A percentile compares a stretch with the other conserved stretches of the same genome.
Evolutionary conservation across 2,113 vertebrate genomes (phyloP).

Genomic region (Neotoma lepida): DNA sequence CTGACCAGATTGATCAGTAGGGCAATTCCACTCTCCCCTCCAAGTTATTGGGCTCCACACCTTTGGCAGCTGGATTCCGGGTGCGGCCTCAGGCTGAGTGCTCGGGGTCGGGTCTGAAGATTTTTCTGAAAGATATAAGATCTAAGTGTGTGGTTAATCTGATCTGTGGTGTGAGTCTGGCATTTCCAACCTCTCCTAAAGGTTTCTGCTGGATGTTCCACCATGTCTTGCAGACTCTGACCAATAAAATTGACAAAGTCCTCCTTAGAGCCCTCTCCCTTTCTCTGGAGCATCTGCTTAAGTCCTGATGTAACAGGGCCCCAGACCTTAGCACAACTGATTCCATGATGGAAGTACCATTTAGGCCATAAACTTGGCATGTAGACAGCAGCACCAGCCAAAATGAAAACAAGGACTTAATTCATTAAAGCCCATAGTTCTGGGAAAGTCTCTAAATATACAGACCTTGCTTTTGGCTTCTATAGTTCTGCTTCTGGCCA

Average conservation of each 20-base stretch:
- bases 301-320: not conserved
- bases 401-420: not conserved
- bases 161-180: not conserved
- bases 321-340: not conserved
- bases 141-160: not conserved
- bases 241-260: not conserved
- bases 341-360: not conserved
- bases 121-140: conserved; percentile 58
- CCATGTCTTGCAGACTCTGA: not conserved
- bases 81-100: too few species aligned
- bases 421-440: not conserved
- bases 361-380: not conserved
- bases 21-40: too few species aligned
- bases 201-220: not conserved
- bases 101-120: too few species aligned
- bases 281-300: not conserved
- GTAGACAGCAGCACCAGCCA: too few species aligned
- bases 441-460: not conserved
- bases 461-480: not conserved
- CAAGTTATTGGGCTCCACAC: too few species aligned
- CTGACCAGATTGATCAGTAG: too few species aligned
- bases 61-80: too few species aligned
- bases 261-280: not conserved
- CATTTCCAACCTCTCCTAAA: not conserved
- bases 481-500: not conserved